A percentile compares a stretch with the other conserved stretches of the same genome.
phyloP scores from a whole-genome alignment of 1,140 invertebrate genomes.

The Neuroterus valhalla region DNA sequence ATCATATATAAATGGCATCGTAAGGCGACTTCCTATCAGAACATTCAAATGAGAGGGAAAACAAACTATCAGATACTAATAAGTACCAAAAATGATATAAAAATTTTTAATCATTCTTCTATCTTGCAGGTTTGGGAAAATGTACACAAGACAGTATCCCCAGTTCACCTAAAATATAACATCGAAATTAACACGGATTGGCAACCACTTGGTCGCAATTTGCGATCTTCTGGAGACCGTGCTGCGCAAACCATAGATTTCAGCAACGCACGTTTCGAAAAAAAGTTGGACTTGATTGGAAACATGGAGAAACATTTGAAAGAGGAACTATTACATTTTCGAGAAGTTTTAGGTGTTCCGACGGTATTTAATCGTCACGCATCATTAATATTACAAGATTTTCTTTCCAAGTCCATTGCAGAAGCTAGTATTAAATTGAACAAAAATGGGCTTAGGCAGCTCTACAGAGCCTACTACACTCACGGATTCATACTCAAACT shows the following conservation, averaged over 20 bases:
- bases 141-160: constrained; percentile 61
- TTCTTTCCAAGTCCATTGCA: constrained; percentile 52
- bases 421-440: constrained; percentile 59
- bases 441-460: constrained; percentile 65
- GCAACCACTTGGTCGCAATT: constrained; percentile 55
- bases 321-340: constrained; percentile 63
- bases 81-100: neutral
- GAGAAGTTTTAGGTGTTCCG: constrained; percentile 59
- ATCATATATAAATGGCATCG: too few relatives aligned
- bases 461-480: constrained; percentile 67
- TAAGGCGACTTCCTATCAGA: too few relatives aligned
- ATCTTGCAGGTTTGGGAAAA: constrained; percentile 69
- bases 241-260: constrained; percentile 61
- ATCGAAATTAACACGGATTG: constrained; percentile 66
- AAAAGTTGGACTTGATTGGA: constrained; percentile 45
- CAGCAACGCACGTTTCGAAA: constrained; percentile 41
- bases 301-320: constrained; percentile 63
- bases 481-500: constrained; percentile 69
- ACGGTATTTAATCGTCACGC: constrained; percentile 70
- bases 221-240: constrained; percentile 43
- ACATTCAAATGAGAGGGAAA: too few relatives aligned
- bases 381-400: constrained; percentile 58
- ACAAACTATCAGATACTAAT: neutral
- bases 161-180: constrained; percentile 64
- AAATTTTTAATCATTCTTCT: neutral